Conservation (phyloP, 2,888 invertebrate genomes). For the Caenorhabditis afra region DNA sequence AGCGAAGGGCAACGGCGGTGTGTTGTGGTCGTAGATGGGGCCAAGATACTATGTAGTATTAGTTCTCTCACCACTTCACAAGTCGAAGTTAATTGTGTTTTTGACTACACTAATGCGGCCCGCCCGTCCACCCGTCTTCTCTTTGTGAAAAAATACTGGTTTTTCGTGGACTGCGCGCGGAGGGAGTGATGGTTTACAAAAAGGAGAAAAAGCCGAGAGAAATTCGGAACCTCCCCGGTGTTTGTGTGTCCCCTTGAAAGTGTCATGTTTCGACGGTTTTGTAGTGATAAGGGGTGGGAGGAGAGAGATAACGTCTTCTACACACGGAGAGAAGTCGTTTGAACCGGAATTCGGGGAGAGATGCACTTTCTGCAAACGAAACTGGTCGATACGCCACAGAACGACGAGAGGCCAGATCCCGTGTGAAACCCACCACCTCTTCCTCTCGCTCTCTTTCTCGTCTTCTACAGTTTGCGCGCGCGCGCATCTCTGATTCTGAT, state of each 20-base stretch:
- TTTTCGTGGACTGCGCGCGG: constrained; percentile 4
- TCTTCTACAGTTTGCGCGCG: not conserved
- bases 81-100: constrained; percentile 1
- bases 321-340: not conserved
- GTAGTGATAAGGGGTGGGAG: not conserved
- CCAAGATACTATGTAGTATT: constrained; percentile 11
- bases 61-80: constrained; percentile 4
- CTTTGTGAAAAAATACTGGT: constrained; percentile 24
- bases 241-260: too few species aligned
- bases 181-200: not conserved
- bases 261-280: not conserved
- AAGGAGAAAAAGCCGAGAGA: not conserved
- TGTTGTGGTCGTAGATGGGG: not conserved
- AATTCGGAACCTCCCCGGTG: too few species aligned
- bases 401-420: too few species aligned
- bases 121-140: not conserved
- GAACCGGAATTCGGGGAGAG: not conserved
- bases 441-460: too few species aligned
- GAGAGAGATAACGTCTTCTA: not conserved
- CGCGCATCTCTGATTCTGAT: constrained; percentile 22
- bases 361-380: not conserved
- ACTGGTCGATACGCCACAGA: too few species aligned
- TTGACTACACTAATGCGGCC: constrained; percentile 2
- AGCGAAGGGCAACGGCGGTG: not conserved
- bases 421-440: too few species aligned